Percentiles rank a stretch among this genome's conserved stretches.
phyloP scores from a whole-genome alignment of 1,140 invertebrate species.

The Drosophila neocordata region DNA sequence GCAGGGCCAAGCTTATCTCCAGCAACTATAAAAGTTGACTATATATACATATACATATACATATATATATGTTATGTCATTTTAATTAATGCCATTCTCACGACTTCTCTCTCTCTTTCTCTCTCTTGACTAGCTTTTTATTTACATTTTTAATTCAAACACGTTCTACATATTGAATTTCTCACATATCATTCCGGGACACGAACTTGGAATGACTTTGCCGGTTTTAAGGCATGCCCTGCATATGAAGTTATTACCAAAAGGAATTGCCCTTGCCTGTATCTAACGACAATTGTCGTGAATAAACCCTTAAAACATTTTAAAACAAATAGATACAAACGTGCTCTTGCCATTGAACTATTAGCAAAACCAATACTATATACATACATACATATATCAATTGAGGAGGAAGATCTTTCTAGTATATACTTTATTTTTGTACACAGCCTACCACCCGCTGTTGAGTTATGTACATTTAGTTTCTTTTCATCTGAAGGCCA shows the following conservation, averaged over 20 bases:
- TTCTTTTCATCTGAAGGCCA: too few species aligned
- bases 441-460: too few species aligned
- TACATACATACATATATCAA: too few species aligned
- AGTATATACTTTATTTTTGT: too few species aligned
- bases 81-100: conserved; percentile 45
- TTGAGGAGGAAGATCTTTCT: too few species aligned
- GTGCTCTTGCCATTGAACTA: too few species aligned
- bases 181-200: not conserved
- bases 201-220: conserved; percentile 9
- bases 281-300: not conserved
- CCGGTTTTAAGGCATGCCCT: conserved; percentile 1
- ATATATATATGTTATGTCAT: conserved; percentile 52
- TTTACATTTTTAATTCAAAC: conserved; percentile 46
- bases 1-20: conserved; percentile 3
- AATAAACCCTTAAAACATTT: not conserved
- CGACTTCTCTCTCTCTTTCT: conserved; percentile 26
- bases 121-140: not conserved
- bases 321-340: not conserved
- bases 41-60: conserved; percentile 30
- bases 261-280: not conserved
- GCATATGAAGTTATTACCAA: conserved; percentile 5
- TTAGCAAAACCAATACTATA: too few species aligned
- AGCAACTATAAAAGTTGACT: not conserved
- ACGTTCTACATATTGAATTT: conserved; percentile 55
- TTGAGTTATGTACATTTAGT: too few species aligned